phyloP scores from a whole-genome alignment of 2,113 vertebrate species.

The Conger conger region DNA sequence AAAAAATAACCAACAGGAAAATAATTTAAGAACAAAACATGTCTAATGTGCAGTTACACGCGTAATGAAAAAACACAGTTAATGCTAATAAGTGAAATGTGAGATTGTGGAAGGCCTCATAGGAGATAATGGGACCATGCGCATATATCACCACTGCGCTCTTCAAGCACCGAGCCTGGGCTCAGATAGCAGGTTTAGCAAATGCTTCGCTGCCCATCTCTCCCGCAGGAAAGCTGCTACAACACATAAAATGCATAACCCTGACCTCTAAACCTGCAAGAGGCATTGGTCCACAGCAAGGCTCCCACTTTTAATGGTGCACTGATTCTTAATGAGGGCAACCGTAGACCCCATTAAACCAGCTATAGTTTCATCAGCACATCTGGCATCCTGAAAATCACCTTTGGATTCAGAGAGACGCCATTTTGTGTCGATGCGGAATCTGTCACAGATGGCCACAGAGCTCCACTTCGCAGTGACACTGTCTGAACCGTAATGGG shows the following conservation, averaged over 20 bases:
- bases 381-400: constrained; percentile 19
- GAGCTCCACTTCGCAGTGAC: not conserved
- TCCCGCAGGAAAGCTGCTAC: not conserved
- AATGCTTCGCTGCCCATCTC: constrained; percentile 34
- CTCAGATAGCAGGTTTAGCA: not conserved
- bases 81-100: not conserved
- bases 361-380: constrained; percentile 14
- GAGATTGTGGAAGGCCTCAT: not conserved
- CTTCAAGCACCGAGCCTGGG: not conserved
- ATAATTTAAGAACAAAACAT: not conserved
- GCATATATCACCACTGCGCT: not conserved
- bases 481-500: not conserved
- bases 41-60: not conserved
- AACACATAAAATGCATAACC: constrained; percentile 10
- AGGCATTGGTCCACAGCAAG: not conserved
- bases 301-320: constrained; percentile 10
- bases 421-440: not conserved
- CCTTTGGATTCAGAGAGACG: not conserved
- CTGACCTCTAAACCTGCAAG: constrained; percentile 4
- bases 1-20: constrained; percentile 15
- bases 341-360: constrained; percentile 18
- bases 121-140: not conserved
- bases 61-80: not conserved
- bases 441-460: not conserved
- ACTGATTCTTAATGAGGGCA: constrained; percentile 11